These are phyloP conservation scores for Eupeodes latifasciatus DNA, from an alignment of 2,888 invertebrate genomes.

Conservation along the genomic window DNA sequence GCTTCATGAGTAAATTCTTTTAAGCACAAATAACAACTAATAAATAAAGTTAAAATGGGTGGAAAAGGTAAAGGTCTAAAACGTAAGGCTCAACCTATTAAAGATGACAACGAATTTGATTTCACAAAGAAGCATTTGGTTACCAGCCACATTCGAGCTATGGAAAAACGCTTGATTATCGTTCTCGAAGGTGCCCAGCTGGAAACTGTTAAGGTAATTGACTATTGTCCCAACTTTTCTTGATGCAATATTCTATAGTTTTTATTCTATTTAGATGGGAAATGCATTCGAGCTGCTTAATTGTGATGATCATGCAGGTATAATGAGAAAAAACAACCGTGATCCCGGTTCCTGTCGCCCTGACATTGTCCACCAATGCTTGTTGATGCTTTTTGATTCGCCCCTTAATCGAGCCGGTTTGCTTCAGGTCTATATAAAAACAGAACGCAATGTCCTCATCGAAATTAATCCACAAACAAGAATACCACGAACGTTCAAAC, in stretches of 20 bases:
- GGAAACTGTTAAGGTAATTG: conserved; percentile 95
- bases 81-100: conserved; percentile 80
- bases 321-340: conserved; percentile 93
- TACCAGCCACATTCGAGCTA: conserved; percentile 90
- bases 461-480: conserved; percentile 98
- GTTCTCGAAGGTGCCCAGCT: conserved; percentile 97
- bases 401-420: conserved; percentile 98
- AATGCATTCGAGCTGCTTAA: conserved; percentile 95
- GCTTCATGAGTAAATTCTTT: background rate
- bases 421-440: conserved; percentile 97
- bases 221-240: background rate
- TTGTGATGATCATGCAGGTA: conserved; percentile 95
- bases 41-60: conserved; percentile 78
- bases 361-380: conserved; percentile 98
- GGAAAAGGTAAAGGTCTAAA: conserved; percentile 82
- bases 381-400: conserved; percentile 98
- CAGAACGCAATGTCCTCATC: conserved; percentile 95
- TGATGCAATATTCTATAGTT: background rate
- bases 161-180: conserved; percentile 95
- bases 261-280: conserved; percentile 88
- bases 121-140: conserved; percentile 91
- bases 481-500: conserved; percentile 97
- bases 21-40: background rate
- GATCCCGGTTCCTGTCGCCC: conserved; percentile 96
- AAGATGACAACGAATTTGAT: conserved; percentile 91